phyloP scores from a whole-genome alignment of 2,797 vertebrate species.

The Pseudomugil gertrudae region DNA sequence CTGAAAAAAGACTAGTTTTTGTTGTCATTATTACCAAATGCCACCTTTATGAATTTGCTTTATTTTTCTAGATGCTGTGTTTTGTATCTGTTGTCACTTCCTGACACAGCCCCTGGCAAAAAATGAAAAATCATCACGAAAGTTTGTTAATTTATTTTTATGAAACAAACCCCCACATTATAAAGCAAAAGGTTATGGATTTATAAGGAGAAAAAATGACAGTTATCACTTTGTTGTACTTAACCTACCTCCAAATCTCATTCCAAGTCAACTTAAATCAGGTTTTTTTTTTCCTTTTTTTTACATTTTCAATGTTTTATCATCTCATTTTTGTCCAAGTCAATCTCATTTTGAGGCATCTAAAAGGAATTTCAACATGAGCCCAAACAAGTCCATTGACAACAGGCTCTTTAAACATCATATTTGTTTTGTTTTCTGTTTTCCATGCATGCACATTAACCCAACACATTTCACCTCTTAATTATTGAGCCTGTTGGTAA shows the following conservation, averaged over 20 bases:
- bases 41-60: neutral
- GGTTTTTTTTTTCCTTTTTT: conserved; percentile 61
- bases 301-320: conserved; percentile 63
- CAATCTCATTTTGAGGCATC: conserved; percentile 50
- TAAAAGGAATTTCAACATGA: conserved; percentile 35
- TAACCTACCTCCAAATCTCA: conserved; percentile 1
- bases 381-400: conserved; percentile 82
- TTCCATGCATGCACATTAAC: conserved; percentile 70
- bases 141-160: neutral
- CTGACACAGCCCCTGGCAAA: neutral
- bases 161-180: neutral
- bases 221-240: neutral
- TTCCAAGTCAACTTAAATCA: conserved; percentile 42
- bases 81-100: neutral
- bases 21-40: neutral
- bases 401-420: conserved; percentile 74
- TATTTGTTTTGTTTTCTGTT: conserved; percentile 48
- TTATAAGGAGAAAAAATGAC: neutral
- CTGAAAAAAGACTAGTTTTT: neutral
- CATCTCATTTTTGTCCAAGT: conserved; percentile 72
- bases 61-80: conserved; percentile 19
- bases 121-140: neutral
- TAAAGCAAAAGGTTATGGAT: neutral
- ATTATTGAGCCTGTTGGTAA: conserved; percentile 41
- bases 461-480: conserved; percentile 35